Base-by-base conservation (phyloP, 1,140 invertebrate genomes). In the Chrysoperla carnea region DNA sequence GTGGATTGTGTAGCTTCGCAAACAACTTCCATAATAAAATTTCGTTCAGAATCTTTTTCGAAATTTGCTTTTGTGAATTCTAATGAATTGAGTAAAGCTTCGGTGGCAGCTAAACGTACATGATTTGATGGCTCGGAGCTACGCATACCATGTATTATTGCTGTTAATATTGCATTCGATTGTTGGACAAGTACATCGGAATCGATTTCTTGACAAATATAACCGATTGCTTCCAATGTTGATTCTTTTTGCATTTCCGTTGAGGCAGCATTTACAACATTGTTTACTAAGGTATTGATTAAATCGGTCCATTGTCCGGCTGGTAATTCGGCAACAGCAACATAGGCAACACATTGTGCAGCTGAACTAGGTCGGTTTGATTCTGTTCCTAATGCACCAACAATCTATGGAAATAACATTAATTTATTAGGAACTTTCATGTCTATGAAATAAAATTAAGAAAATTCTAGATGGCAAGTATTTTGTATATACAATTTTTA, bases 11-110 rank as follows among this genome's bases (percentile, higher is more conserved):
- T 89, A 13, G 84, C 81, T 63, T 87, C 81, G 61, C 95, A 99
- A 8, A 99, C 93, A 17, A 95, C 91, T 73, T 99, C 91, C 96
- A 99, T 99, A 36, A 99, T 99, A 58, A 93, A 96, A 64, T 99
- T 94, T 51, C 96, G 70, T 66, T 99, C 95, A 47, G 79, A 76
- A 70, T 96, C 91, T 61, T 89, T 91, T 51, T 96, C 90, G 68
- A 99, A 99, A 67, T 99, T 99, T 11, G 86, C 86, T 68, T 89
- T 89, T 6, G 94, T 99, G 57, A 99, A 99, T 69, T 99, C 96
- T 15, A 99, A 62, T 0, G 95, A 98, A 64, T 99, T 99, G n/a
- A 90, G 74, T 11, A 99, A 69, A 7, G 96, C 95, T 55, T 82
- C 93, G 9, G 94, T 98, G 6, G 96, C 96, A 29, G 95, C 95